phyloP scores from a whole-genome alignment of 2,888 invertebrate genomes.

The Cantharis lateralis region DNA sequence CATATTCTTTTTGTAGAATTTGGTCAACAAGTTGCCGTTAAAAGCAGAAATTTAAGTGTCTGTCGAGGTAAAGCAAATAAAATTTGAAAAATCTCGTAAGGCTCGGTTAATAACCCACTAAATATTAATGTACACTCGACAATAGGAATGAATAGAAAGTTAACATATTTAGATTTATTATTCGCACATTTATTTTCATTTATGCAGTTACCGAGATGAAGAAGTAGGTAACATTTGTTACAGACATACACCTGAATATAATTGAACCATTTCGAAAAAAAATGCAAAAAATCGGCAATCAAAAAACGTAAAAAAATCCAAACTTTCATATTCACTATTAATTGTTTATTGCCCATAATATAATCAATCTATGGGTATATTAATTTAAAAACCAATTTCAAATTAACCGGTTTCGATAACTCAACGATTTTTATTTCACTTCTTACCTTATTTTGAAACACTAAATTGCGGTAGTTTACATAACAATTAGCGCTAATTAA shows the following conservation, averaged over 20 bases:
- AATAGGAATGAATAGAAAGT: constrained; percentile 13
- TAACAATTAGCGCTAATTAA: neutral
- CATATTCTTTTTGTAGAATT: neutral
- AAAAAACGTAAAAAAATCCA: neutral
- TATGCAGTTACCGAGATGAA: neutral
- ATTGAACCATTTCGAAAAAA: neutral
- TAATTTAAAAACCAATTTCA: neutral
- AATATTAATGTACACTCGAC: constrained; percentile 11
- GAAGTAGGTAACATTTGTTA: neutral
- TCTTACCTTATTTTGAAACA: constrained; percentile 2
- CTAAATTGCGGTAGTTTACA: neutral
- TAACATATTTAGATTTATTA: constrained; percentile 10
- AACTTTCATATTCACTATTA: neutral
- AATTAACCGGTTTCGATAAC: neutral
- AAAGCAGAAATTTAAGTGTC: neutral
- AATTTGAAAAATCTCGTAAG: neutral
- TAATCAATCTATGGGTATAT: neutral
- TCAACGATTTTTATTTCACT: neutral
- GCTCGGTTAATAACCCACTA: constrained; percentile 13
- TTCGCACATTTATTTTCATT: constrained; percentile 7
- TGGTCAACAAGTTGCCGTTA: neutral
- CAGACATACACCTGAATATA: neutral
- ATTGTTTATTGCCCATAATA: neutral
- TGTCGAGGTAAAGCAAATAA: neutral
- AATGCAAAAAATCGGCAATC: neutral